These are phyloP conservation scores for Uloborus plumipes DNA, from an alignment of 2,888 invertebrate genomes.

Conservation along the genomic window DNA sequence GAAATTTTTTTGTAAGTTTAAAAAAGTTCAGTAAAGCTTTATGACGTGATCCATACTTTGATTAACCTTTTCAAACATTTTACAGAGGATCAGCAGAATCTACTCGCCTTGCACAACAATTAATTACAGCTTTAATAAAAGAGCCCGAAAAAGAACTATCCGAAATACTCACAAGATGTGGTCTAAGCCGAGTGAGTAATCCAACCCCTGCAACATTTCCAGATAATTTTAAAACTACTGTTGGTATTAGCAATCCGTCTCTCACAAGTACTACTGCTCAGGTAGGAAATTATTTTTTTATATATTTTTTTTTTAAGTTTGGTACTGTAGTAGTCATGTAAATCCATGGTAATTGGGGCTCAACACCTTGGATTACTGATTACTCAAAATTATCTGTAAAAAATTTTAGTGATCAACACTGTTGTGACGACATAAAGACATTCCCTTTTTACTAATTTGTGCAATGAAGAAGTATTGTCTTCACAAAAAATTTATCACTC, in stretches of 20 bases:
- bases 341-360: no score
- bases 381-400: no score
- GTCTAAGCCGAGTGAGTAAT: slow-evolving; percentile 70
- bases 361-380: no score
- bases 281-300: slow-evolving; percentile 4
- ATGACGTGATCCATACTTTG: neutral
- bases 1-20: neutral
- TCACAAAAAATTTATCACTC: no score
- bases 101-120: slow-evolving; percentile 89
- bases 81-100: slow-evolving; percentile 88
- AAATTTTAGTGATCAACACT: no score
- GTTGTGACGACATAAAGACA: no score
- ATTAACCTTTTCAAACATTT: slow-evolving; percentile 57
- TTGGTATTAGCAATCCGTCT: slow-evolving; percentile 34
- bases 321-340: no score
- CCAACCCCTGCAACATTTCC: slow-evolving; percentile 8
- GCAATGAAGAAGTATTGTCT: no score
- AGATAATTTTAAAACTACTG: slow-evolving; percentile 32
- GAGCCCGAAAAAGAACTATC: slow-evolving; percentile 94
- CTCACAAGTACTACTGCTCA: slow-evolving; percentile 37
- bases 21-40: neutral
- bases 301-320: no score
- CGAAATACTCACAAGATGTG: slow-evolving; percentile 82
- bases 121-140: slow-evolving; percentile 92
- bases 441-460: no score